These are phyloP conservation scores for Corythornis vintsioides DNA, from an alignment of 2,113 vertebrate species.

Conservation along the genomic window DNA sequence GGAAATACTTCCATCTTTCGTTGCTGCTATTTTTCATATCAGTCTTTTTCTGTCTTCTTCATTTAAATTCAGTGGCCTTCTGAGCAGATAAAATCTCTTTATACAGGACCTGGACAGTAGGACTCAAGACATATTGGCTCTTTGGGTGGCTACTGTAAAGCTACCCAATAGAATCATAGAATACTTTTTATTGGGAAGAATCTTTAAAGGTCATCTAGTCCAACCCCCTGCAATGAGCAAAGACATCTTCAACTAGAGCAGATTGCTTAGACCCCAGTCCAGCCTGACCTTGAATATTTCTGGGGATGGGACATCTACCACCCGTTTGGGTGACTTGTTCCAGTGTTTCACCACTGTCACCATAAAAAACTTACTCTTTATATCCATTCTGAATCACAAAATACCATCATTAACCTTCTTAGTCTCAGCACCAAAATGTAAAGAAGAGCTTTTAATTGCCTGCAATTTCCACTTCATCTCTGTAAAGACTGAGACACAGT, in stretches of 20 bases:
- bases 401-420: background rate
- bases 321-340: background rate
- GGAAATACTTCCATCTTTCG: background rate
- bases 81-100: background rate
- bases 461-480: background rate
- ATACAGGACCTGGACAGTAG: background rate
- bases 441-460: background rate
- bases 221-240: background rate
- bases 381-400: background rate
- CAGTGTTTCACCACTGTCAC: background rate
- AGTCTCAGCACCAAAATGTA: background rate
- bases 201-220: background rate
- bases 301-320: background rate
- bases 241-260: background rate
- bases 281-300: background rate
- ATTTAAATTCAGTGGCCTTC: background rate
- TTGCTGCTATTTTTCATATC: background rate
- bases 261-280: background rate
- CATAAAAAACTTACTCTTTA: background rate
- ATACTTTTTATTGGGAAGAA: background rate
- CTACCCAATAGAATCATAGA: background rate
- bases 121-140: background rate
- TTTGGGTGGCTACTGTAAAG: background rate
- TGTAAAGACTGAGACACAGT: background rate
- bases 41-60: background rate